These are phyloP conservation scores for Pantherophis guttatus DNA, from an alignment of 2,113 vertebrate genomes.

Conservation along the genomic window DNA sequence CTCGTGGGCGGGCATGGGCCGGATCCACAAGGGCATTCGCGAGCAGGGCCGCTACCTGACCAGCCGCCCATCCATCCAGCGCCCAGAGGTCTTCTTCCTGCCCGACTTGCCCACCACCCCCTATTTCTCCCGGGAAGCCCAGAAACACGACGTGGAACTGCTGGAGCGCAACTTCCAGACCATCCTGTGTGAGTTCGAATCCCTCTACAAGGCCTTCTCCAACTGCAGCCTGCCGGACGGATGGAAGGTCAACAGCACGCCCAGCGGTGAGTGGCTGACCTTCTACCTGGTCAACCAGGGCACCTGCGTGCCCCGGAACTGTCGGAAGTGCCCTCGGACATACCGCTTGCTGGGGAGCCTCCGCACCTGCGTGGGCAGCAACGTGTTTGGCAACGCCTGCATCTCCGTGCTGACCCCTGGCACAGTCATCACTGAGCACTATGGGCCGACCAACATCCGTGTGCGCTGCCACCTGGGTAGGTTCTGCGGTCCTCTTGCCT, in stretches of 20 bases:
- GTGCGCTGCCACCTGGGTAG: conserved; percentile 93
- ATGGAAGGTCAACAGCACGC: conserved; percentile 91
- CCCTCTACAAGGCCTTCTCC: conserved; percentile 86
- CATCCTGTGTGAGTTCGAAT: conserved; percentile 90
- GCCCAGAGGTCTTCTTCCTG: conserved; percentile 94
- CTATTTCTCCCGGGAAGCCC: conserved; percentile 92
- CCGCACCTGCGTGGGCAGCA: conserved; percentile 96
- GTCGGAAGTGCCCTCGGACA: conserved; percentile 90
- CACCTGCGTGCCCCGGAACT: conserved; percentile 88
- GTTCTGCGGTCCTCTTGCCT: fast-evolving
- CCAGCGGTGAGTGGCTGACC: conserved; percentile 93
- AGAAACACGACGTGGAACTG: conserved; percentile 95
- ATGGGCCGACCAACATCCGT: conserved; percentile 94
- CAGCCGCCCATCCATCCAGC: conserved; percentile 90
- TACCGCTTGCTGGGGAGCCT: conserved; percentile 93
- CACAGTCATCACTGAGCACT: conserved; percentile 89
- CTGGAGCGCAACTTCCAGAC: conserved; percentile 92
- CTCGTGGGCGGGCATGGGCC: conserved; percentile 98
- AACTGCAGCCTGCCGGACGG: conserved; percentile 87
- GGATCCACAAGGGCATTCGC: conserved; percentile 93
- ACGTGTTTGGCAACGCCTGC: conserved; percentile 96
- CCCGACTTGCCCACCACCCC: conserved; percentile 89
- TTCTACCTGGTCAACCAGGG: conserved; percentile 97
- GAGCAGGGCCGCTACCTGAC: conserved; percentile 89
- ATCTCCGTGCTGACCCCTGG: conserved; percentile 93